Evolutionary conservation across 2,113 vertebrate species (phyloP).

Genomic region (Actenoides lindsayi): DNA sequence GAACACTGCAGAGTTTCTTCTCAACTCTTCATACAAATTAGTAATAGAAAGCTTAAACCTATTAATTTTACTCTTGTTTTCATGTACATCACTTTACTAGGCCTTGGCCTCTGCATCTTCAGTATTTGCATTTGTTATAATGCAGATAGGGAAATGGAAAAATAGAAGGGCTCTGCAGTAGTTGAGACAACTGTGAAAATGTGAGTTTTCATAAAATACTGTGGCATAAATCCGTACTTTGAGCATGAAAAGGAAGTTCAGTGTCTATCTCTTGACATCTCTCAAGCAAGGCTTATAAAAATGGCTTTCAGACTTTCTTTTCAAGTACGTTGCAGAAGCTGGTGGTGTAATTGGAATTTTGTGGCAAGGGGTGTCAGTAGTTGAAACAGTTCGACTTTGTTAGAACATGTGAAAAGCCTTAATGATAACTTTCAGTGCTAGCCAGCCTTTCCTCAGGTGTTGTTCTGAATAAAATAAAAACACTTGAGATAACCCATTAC

Average conservation of each 20-base stretch:
- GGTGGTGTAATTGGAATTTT: neutral
- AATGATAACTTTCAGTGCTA: neutral
- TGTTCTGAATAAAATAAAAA: neutral
- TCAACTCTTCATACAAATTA: neutral
- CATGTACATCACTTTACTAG: neutral
- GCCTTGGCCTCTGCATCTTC: neutral
- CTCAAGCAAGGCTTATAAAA: neutral
- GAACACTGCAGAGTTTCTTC: neutral
- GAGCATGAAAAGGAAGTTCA: neutral
- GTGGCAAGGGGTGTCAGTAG: neutral
- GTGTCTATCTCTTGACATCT: neutral
- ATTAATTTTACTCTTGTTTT: neutral
- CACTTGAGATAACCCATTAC: neutral
- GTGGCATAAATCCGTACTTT: neutral
- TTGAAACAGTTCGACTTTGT: neutral
- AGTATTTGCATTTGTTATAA: neutral
- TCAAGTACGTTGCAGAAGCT: neutral
- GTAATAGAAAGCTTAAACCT: neutral
- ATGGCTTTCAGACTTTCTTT: neutral
- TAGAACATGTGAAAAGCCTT: conserved; percentile 5
- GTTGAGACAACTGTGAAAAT: neutral
- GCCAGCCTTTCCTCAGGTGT: conserved; percentile 21
- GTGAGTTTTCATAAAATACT: neutral
- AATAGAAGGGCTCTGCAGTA: neutral
- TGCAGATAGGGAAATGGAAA: neutral